phyloP scores from a whole-genome alignment of 37 sponge, comb jelly and placozoan species.

The Dysidea cf. avara region DNA sequence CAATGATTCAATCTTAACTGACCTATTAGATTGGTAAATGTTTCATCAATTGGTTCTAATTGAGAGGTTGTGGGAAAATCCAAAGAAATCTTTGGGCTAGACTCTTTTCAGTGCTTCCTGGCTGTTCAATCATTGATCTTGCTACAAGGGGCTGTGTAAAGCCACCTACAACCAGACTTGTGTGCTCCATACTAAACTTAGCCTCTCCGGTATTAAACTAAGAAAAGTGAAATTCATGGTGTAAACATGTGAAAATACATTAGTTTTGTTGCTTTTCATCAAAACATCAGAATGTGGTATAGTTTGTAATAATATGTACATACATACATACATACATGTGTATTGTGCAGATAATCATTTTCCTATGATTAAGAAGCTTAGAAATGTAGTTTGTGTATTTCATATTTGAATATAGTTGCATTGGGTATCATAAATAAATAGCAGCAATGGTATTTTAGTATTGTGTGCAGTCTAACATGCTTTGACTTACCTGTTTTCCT shows the following conservation, averaged over 20 bases:
- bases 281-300: too few species aligned
- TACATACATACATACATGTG: too few species aligned
- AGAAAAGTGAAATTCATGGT: not conserved
- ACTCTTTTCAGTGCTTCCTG: slow-evolving; percentile 33
- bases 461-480: too few species aligned
- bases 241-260: not conserved
- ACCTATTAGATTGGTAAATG: slow-evolving; percentile 14
- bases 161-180: slow-evolving; percentile 30
- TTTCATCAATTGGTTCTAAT: slow-evolving; percentile 13
- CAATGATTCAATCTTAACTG: too few species aligned
- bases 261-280: too few species aligned
- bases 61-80: slow-evolving; percentile 38
- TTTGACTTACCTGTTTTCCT: slow-evolving; percentile 47
- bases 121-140: slow-evolving; percentile 22
- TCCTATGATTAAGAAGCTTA: too few species aligned
- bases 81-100: slow-evolving; percentile 42
- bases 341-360: too few species aligned
- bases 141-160: slow-evolving; percentile 39
- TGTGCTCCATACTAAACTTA: slow-evolving; percentile 34
- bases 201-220: slow-evolving; percentile 28
- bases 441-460: too few species aligned
- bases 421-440: too few species aligned
- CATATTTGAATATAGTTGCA: too few species aligned
- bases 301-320: too few species aligned
- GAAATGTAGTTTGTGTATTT: too few species aligned